These are phyloP conservation scores for Drosophila bunnanda DNA, from an alignment of 2,888 invertebrate genomes.

Conservation along the genomic window DNA sequence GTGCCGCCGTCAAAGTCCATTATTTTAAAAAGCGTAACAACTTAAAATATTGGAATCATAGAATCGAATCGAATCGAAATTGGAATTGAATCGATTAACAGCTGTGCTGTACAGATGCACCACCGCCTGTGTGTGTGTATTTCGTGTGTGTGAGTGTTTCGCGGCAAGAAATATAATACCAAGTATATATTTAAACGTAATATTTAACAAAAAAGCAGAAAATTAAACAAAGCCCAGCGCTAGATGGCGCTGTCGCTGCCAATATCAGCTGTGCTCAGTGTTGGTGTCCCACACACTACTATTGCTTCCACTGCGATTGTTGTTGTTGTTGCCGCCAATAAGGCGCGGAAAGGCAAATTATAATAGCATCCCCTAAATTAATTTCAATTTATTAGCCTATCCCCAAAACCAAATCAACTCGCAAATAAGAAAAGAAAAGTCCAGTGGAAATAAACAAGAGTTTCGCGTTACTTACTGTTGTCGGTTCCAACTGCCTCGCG, in stretches of 20 bases:
- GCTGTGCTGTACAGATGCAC: constrained; percentile 39
- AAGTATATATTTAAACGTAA: not conserved
- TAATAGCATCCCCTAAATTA: constrained; percentile 53
- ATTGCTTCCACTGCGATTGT: constrained; percentile 10
- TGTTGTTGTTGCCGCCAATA: constrained; percentile 51
- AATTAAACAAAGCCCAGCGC: constrained; percentile 64
- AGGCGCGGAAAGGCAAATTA: constrained; percentile 62
- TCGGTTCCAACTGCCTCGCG: constrained; percentile 25
- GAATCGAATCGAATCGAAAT: constrained; percentile 16
- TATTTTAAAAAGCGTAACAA: not conserved
- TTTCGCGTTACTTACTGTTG: constrained; percentile 31
- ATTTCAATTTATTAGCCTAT: constrained; percentile 66
- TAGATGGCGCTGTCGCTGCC: constrained; percentile 63
- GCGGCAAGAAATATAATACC: constrained; percentile 6
- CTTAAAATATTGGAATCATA: not conserved
- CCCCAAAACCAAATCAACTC: constrained; percentile 50
- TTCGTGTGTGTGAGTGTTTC: constrained; percentile 29
- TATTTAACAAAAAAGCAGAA: constrained; percentile 1
- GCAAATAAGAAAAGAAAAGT: constrained; percentile 3
- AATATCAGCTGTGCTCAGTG: constrained; percentile 29
- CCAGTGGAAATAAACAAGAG: constrained; percentile 27
- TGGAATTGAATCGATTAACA: constrained; percentile 32
- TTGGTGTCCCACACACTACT: constrained; percentile 37
- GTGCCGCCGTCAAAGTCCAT: constrained; percentile 10
- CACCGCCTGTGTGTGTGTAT: constrained; percentile 30